Base-by-base conservation (phyloP, 2,888 invertebrate species). In the Gymnosoma rotundatum region DNA sequence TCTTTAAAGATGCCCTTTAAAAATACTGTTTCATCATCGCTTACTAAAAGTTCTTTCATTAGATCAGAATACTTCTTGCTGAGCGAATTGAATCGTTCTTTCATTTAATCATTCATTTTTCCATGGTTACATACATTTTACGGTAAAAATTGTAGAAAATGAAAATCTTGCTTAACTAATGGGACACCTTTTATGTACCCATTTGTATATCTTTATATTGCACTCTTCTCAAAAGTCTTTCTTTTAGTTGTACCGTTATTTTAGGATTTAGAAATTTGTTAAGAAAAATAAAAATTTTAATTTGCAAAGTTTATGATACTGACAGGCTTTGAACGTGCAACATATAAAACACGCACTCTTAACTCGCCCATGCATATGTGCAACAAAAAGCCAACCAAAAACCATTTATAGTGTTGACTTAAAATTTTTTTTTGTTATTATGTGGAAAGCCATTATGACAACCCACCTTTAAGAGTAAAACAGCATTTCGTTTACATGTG, bases 291-390 rank as follows among this genome's bases (percentile, higher is more conserved):
- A 73, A 82, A 66, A 70, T 83, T 83, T 61, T 48, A 66, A 75
- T 72, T 83, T 79, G 45, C 52, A 54, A 66, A 60, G 54, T 45
- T 45, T 38, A 67, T 16, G 61, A 42, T 6, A 32, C 20, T 38
- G 50, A 21, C 38, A 38, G 25, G 16, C 14, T 61, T 36, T 38
- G 8, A n/a, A 67, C 36, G 56, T 79, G 60, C 42, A 54, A n/a
- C 21, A 63, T 38, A 25, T 25, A 66, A 52, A 66, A 60, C 66
- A 73, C 66, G 66, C 73, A 73, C 52, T 61, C 58, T 42, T 58
- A 66, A 38, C 36, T 64, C 72, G 72, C 58, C 83, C 86, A 83
- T 87, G 87, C 86, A 86, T 86, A 79, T 61, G 50, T 56, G 20
- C 18, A 9, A 20, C 38, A 45, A 63, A 2, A 25, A 63, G 16